Percentiles rank a stretch among this genome's conserved stretches.
These are phyloP conservation scores for Caenorhabditis angaria DNA, from an alignment of 2,888 invertebrate genomes.

Conservation along the genomic window DNA sequence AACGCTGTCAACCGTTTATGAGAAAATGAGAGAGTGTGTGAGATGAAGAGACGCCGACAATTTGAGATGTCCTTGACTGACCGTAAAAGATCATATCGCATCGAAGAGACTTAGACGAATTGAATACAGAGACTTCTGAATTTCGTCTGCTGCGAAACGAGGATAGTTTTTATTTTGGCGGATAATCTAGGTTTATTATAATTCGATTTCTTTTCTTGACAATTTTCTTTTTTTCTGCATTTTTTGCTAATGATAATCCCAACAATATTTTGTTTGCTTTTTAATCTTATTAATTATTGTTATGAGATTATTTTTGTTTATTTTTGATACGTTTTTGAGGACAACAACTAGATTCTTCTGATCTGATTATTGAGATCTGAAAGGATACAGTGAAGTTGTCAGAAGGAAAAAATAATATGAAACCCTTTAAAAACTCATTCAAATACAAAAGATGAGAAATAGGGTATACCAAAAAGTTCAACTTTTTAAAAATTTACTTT, in stretches of 20 bases:
- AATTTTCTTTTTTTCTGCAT: neutral
- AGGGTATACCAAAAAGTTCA: too few species aligned
- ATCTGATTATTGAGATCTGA: too few species aligned
- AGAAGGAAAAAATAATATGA: too few species aligned
- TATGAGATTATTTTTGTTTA: too few species aligned
- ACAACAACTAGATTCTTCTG: too few species aligned
- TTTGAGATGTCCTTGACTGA: slow-evolving; percentile 4
- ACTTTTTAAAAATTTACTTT: too few species aligned
- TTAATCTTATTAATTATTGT: neutral
- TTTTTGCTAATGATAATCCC: neutral
- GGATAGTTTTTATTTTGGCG: slow-evolving; percentile 4
- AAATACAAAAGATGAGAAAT: too few species aligned
- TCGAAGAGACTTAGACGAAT: neutral
- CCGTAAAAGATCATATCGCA: slow-evolving; percentile 4
- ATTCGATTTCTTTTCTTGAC: neutral
- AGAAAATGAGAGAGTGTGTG: neutral
- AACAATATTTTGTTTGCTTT: neutral
- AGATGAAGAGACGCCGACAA: neutral
- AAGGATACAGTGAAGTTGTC: too few species aligned
- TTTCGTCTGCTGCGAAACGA: neutral
- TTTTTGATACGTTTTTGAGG: too few species aligned
- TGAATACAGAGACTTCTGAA: neutral
- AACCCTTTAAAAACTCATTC: too few species aligned
- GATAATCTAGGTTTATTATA: neutral
- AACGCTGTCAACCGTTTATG: slow-evolving; percentile 2